Evolutionary conservation across 2,113 vertebrate species (phyloP).

Genomic region (Nanorana parkeri): DNA sequence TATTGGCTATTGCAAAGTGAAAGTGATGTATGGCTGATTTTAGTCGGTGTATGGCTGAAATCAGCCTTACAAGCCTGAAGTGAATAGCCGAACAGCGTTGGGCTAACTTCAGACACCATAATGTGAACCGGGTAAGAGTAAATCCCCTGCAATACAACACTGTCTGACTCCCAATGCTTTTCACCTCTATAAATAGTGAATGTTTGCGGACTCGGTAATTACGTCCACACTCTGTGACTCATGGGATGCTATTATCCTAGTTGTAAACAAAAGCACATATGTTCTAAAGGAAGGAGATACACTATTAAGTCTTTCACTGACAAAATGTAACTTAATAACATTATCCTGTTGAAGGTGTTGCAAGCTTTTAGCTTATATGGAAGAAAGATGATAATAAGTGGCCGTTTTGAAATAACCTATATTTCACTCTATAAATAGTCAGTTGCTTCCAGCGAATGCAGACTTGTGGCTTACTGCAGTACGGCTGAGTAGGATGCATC

Average conservation of each 20-base stretch:
- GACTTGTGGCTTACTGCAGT: neutral
- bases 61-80: no score
- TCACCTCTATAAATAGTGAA: neutral
- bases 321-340: conserved; percentile 44
- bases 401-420: conserved; percentile 28
- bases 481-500: conserved; percentile 4
- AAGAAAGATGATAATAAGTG: conserved; percentile 39
- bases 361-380: conserved; percentile 25
- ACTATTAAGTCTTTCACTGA: conserved; percentile 15
- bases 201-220: conserved; percentile 10
- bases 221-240: neutral
- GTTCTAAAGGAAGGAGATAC: neutral
- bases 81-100: no score
- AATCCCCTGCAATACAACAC: neutral
- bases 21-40: no score
- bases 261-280: conserved; percentile 11
- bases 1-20: no score
- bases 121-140: neutral
- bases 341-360: conserved; percentile 29
- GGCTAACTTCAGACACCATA: neutral
- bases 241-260: conserved; percentile 4
- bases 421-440: conserved; percentile 46
- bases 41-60: no score
- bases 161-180: neutral
- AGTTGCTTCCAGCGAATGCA: conserved; percentile 31